These are phyloP conservation scores for Watsonalla cultraria DNA, from an alignment of 2,888 invertebrate species.

Conservation along the genomic window DNA sequence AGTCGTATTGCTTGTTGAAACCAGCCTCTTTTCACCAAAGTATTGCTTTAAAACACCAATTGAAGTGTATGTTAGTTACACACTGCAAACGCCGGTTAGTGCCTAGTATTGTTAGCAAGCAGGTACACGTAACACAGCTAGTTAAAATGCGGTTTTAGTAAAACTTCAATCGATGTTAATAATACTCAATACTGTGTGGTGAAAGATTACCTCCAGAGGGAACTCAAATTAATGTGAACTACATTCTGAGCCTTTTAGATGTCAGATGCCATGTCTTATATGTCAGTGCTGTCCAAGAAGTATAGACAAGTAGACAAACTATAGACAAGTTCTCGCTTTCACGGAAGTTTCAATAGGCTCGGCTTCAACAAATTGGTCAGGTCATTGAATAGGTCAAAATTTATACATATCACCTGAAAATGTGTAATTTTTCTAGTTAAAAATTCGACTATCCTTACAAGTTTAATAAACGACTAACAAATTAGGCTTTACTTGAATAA, in stretches of 20 bases:
- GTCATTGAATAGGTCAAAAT: not conserved
- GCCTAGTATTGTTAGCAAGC: slow-evolving; percentile 28
- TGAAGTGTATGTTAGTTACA: slow-evolving; percentile 18
- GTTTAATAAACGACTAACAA: not conserved
- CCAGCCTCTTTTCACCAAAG: not conserved
- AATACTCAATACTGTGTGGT: too few relatives aligned
- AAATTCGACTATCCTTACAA: not conserved
- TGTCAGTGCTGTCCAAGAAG: too few relatives aligned
- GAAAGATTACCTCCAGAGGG: too few relatives aligned
- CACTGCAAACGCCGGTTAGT: slow-evolving; percentile 27
- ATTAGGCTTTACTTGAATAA: not conserved
- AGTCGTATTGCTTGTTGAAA: not conserved
- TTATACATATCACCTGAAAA: not conserved
- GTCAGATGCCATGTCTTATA: too few relatives aligned
- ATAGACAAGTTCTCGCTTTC: not conserved
- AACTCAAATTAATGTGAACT: too few relatives aligned
- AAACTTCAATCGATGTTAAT: not conserved
- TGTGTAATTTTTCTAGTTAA: not conserved
- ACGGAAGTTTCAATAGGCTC: not conserved
- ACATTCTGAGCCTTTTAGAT: too few relatives aligned
- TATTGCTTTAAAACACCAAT: not conserved
- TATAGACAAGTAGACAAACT: too few relatives aligned
- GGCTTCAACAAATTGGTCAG: not conserved
- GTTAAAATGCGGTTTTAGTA: slow-evolving; percentile 12
- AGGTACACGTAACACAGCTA: slow-evolving; percentile 14